A percentile compares a stretch with the other conserved stretches of the same genome.
Evolutionary conservation across 2,888 invertebrate species (phyloP).

Genomic region (Heliconius ismenius): DNA sequence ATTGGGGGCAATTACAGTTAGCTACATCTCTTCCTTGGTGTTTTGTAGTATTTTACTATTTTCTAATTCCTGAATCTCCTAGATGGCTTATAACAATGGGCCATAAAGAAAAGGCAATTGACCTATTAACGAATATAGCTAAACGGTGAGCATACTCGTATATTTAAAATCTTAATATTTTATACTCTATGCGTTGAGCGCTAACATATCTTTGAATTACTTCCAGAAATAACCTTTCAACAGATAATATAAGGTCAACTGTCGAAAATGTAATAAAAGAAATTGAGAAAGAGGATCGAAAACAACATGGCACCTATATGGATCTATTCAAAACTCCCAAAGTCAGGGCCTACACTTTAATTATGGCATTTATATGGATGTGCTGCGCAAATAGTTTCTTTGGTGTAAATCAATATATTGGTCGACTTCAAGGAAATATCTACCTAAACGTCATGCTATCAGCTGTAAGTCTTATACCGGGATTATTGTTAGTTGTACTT

Average conservation of each 20-base stretch:
- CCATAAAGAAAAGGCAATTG: constrained; percentile 82
- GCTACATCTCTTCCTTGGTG: constrained; percentile 78
- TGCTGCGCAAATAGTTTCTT: constrained; percentile 91
- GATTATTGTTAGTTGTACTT: constrained; percentile 59
- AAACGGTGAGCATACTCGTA: constrained; percentile 56
- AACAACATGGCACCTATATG: constrained; percentile 66
- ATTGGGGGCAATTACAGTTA: constrained; percentile 83
- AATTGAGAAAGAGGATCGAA: constrained; percentile 48
- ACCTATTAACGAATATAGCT: constrained; percentile 84
- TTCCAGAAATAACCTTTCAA: constrained; percentile 72
- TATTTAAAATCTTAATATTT: background rate
- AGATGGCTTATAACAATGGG: constrained; percentile 89
- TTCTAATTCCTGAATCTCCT: constrained; percentile 89
- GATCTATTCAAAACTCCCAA: constrained; percentile 87
- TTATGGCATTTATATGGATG: constrained; percentile 88
- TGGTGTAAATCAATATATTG: constrained; percentile 90
- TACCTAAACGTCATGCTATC: constrained; percentile 91
- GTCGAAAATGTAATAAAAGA: constrained; percentile 66
- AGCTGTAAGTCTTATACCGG: constrained; percentile 67
- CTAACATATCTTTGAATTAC: background rate
- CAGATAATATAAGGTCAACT: constrained; percentile 58
- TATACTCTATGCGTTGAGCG: background rate
- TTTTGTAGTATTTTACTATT: constrained; percentile 83
- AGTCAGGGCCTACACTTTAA: constrained; percentile 85
- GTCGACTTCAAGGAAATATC: constrained; percentile 87